Evolutionary conservation across 2,113 vertebrate genomes (phyloP).

Genomic region (Leptodactylus fuscus): DNA sequence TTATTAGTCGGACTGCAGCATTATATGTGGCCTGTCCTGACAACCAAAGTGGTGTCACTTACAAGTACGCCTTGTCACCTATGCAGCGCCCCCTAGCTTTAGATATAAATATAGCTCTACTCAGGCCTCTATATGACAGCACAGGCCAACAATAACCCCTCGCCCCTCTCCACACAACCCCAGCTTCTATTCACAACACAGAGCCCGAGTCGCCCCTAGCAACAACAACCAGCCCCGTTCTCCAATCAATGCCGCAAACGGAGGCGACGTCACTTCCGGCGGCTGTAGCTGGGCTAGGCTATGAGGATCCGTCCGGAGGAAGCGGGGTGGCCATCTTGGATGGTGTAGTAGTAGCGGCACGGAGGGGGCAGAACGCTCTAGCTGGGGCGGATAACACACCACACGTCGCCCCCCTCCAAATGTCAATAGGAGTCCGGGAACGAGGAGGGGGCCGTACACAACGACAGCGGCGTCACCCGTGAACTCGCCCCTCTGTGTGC

Average conservation of each 20-base stretch:
- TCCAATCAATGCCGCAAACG: slow-evolving; percentile 58
- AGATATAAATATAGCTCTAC: too few species aligned
- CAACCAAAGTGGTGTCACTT: too few species aligned
- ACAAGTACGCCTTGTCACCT: too few species aligned
- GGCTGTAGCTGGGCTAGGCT: slow-evolving; percentile 70
- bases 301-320: slow-evolving; percentile 69
- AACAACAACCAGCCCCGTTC: slow-evolving; percentile 72
- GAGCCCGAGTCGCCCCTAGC: slow-evolving; percentile 72
- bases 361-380: slow-evolving; percentile 56
- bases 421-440: slow-evolving; percentile 34
- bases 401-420: slow-evolving; percentile 24
- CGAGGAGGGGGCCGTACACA: slow-evolving; percentile 10
- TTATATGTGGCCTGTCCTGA: too few species aligned
- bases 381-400: slow-evolving; percentile 46
- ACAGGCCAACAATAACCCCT: too few species aligned
- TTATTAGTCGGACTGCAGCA: too few species aligned
- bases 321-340: slow-evolving; percentile 92
- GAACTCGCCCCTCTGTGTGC: neutral
- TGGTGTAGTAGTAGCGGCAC: slow-evolving; percentile 66
- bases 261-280: slow-evolving; percentile 77
- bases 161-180: neutral
- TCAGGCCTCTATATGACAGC: too few species aligned
- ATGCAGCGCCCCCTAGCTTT: too few species aligned
- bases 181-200: neutral
- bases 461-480: slow-evolving; percentile 25